phyloP scores from a whole-genome alignment of 2,113 vertebrate genomes.

The Chinchilla lanigera region DNA sequence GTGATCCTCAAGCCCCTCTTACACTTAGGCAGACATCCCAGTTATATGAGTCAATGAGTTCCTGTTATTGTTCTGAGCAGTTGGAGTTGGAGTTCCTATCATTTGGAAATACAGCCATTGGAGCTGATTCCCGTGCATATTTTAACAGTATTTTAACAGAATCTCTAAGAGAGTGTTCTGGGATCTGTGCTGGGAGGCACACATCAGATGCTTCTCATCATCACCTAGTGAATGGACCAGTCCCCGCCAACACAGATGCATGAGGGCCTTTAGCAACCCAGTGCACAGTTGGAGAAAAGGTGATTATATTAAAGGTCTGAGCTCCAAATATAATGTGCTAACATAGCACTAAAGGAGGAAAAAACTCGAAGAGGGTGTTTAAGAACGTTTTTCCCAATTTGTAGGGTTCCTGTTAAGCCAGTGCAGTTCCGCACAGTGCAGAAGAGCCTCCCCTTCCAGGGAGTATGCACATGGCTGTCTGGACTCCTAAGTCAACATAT shows the following conservation, averaged over 20 bases:
- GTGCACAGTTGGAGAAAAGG: neutral
- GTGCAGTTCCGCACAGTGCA: neutral
- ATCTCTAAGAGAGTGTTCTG: neutral
- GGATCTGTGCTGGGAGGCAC: neutral
- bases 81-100: neutral
- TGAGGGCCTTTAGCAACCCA: neutral
- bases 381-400: neutral
- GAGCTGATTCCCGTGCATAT: neutral
- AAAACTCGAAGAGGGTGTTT: neutral
- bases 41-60: neutral
- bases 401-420: neutral
- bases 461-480: rapidly evolving
- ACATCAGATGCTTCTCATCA: too few species aligned
- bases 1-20: neutral
- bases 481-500: too few species aligned
- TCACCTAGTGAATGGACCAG: neutral
- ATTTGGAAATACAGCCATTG: neutral
- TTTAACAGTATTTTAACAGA: neutral
- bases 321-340: rapidly evolving
- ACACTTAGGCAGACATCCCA: neutral
- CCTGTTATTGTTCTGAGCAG: neutral
- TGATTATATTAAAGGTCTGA: neutral
- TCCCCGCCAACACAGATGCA: neutral
- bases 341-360: neutral
- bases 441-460: neutral